Evolutionary conservation across 2,888 invertebrate species (phyloP), one percentile per base, ranked within the genome.

Genomic region (Synanthedon tipuliformis): DNA sequence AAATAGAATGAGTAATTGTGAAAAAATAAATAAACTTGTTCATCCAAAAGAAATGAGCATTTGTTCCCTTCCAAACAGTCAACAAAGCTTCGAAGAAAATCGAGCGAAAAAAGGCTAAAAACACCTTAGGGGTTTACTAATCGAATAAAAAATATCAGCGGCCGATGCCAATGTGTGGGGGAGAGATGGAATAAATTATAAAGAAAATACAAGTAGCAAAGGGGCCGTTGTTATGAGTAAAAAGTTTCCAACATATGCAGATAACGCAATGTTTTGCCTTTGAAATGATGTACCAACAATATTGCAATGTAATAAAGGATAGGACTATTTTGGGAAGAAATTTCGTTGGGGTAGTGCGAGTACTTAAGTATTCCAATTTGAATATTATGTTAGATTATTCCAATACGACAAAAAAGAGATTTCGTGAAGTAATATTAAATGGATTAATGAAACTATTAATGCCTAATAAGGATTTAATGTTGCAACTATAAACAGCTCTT

Each of bases 81-180:
- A 86, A 87, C 86, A 86, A 86, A 84, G 85, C 86, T 83, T 83
- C 78, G 84, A 88, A 86, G 87, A 87, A 88, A 88, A 88, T 87
- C 85, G 86, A 85, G 81, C 87, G 86, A 87, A 87, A 88, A 88
- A 88, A 86, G 86, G 84, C 88, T 88, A 88, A 88, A 88, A 88
- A 88, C 88, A 88, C 88, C 88, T 88, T 83, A 79, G 88, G 88
- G 88, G 88, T 85, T 87, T 88, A 86, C 88, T 88, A 88, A 88
- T 88, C 88, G 88, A 88, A 88, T 88, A 88, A 88, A 88, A 86
- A 88, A 88, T 88, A 88, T 88, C 88, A 87, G 87, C 86, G 86
- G 81, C 85, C 85, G 81, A 86, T 85, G 85, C 81, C 83, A 81
- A 82, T 82, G 83, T 83, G 72, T 81, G 80, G 85, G 86, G 87